Evolutionary conservation across 1,140 invertebrate species (phyloP), one percentile per base, ranked within the genome.

Genomic region (Cotesia vestalis): DNA sequence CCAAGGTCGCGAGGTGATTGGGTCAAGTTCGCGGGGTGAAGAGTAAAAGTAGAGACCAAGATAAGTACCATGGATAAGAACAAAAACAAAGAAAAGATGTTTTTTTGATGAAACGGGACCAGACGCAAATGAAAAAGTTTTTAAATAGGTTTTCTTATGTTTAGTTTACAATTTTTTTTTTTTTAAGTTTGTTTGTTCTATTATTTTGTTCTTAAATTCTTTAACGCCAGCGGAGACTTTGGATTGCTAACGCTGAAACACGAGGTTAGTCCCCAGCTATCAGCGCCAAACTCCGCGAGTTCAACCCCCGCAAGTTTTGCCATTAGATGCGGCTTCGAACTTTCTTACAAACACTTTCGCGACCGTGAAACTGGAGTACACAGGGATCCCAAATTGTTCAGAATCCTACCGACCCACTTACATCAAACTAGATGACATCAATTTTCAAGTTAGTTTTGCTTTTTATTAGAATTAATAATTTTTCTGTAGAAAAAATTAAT

Each of bases 301-400:
- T 71, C 62, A 71, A 64, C 70, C 62, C 40, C 70, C 38, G 57
- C 81, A 85, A 85, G 82, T 85, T 85, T 84, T 79, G 76, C 78
- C 83, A 85, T 85, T 85, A 86, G 82, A 82, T 78, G 84, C 81
- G 81, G 53, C 80, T 84, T 84, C 83, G 84, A 86, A 86, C 84
- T 86, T 85, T 86, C 83, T 85, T 84, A 79, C 80, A 82, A 85
- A 85, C 84, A 86, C 84, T 86, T 86, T 85, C 38, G 61, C 62
- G 62, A 73, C 72, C 66, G 11, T 67, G 71, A 69, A 73, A 68
- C 63, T 40, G 17, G 11, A 36, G n/a, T 53, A 69, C 57, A 38
- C 4, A 20, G 35, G 51, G 77, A 78, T 76, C 40, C 6, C 5
- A 46, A 46, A 46, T 46, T 46, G 2, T 46, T 9, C 40, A 46